Conservation (phyloP, 2,888 invertebrate species). For the Torymus aiolomorphi region DNA sequence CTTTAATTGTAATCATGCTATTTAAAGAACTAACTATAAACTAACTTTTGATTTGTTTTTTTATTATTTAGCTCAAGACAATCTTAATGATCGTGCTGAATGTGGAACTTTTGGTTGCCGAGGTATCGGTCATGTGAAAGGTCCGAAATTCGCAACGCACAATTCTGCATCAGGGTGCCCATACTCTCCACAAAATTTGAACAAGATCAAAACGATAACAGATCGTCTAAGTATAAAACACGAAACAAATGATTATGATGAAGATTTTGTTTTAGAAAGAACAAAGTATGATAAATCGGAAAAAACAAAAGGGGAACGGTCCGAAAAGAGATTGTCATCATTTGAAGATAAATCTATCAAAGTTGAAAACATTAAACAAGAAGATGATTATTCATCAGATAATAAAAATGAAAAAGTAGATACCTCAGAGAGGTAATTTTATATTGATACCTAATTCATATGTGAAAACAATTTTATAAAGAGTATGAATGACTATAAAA, state of each 20-base stretch:
- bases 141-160: constrained; percentile 86
- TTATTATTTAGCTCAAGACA: constrained; percentile 79
- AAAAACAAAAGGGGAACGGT: constrained; percentile 67
- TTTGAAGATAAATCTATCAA: constrained; percentile 67
- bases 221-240: constrained; percentile 77
- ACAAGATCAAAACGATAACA: constrained; percentile 75
- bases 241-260: constrained; percentile 71
- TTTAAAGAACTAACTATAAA: no score
- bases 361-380: constrained; percentile 68
- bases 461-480: not conserved
- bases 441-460: constrained; percentile 2
- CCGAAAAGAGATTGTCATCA: constrained; percentile 64
- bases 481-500: no score
- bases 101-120: constrained; percentile 92
- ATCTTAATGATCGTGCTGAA: constrained; percentile 79
- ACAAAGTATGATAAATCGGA: constrained; percentile 66
- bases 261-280: constrained; percentile 61
- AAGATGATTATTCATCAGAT: constrained; percentile 70
- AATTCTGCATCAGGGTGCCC: constrained; percentile 85
- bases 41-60: no score
- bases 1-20: not conserved
- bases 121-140: constrained; percentile 91
- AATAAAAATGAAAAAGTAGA: constrained; percentile 69
- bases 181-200: constrained; percentile 81
- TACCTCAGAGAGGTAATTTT: constrained; percentile 67